phyloP scores from a whole-genome alignment of 2,113 vertebrate species.

The Corythaixoides concolor region DNA sequence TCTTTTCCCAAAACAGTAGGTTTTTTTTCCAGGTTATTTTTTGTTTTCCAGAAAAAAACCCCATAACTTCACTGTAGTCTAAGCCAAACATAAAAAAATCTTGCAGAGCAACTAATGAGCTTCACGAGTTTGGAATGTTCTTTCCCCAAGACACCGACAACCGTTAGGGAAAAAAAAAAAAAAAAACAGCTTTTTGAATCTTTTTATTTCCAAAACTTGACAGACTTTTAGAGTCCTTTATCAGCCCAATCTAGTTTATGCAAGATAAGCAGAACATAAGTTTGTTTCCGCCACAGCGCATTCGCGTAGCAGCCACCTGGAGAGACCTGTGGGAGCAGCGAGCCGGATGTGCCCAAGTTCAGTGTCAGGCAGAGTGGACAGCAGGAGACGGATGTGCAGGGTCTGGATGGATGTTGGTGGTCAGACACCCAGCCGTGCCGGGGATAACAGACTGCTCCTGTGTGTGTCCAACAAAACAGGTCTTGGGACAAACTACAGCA shows the following conservation, averaged over 20 bases:
- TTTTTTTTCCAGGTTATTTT: not conserved
- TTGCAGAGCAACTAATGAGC: not conserved
- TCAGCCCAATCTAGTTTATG: not conserved
- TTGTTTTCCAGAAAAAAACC: not conserved
- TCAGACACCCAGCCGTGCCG: not conserved
- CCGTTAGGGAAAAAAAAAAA: not conserved
- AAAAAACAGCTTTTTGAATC: constrained; percentile 5
- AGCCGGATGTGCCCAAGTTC: not conserved
- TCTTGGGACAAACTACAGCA: not conserved
- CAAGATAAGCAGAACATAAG: not conserved
- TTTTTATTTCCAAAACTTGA: constrained; percentile 29
- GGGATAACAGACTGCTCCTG: too few relatives aligned
- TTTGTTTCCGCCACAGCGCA: not conserved
- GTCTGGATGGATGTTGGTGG: not conserved
- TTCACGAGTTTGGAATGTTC: not conserved
- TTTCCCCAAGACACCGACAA: constrained; percentile 3
- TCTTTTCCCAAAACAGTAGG: not conserved
- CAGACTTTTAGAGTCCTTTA: not conserved
- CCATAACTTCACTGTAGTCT: not conserved
- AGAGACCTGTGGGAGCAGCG: not conserved
- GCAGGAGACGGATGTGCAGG: not conserved
- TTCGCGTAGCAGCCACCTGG: not conserved
- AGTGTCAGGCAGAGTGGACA: not conserved
- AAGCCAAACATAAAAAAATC: not conserved
- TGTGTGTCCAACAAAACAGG: not conserved